Evolutionary conservation across 2,888 invertebrate species (phyloP).

Genomic region (Cryptophagus acutangulus): DNA sequence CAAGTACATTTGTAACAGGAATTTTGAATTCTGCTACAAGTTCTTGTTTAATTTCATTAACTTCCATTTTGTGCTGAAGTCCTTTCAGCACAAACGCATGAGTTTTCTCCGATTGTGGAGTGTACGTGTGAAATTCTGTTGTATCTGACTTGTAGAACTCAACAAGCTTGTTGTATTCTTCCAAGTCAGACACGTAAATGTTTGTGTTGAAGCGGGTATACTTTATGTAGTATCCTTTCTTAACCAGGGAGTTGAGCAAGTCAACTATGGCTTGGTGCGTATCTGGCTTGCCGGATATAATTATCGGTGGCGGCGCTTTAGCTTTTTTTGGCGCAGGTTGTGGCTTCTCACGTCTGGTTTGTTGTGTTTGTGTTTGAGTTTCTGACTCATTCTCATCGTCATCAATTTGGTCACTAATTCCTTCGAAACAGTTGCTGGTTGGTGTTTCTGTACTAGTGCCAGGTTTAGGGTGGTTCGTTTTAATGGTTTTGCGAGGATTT

Average conservation of each 20-base stretch:
- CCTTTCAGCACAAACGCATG: slow-evolving; percentile 2
- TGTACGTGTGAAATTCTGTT: slow-evolving; percentile 1
- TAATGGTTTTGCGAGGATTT: no score
- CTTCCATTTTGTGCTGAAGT: neutral
- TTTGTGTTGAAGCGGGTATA: neutral
- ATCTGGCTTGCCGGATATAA: neutral
- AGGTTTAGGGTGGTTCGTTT: no score
- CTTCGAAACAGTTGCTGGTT: no score
- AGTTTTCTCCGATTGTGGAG: neutral
- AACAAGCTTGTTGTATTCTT: neutral
- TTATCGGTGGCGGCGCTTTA: neutral
- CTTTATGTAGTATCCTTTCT: neutral
- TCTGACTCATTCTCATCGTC: no score
- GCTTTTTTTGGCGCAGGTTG: no score
- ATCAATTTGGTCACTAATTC: no score
- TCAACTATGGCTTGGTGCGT: neutral
- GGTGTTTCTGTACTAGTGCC: no score
- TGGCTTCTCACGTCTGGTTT: no score
- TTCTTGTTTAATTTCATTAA: neutral
- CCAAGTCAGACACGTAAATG: neutral
- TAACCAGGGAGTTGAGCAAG: neutral
- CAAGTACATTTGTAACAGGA: neutral
- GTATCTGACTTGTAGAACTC: neutral
- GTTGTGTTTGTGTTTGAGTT: no score
- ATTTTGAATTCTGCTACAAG: neutral